Evolutionary conservation across 2,888 invertebrate species (phyloP).

Genomic region (Achlya flavicornis): DNA sequence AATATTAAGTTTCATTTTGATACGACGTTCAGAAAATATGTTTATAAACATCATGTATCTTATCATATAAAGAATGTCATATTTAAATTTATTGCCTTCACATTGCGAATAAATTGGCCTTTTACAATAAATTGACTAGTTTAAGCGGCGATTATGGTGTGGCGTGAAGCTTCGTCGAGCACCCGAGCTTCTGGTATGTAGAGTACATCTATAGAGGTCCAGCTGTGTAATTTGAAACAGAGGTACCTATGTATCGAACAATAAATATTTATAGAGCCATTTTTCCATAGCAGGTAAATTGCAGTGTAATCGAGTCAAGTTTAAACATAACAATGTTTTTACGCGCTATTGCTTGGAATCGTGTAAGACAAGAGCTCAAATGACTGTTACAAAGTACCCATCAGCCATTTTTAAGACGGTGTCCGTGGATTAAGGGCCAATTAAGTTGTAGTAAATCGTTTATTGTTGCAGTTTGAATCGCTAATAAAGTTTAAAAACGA

Average conservation of each 20-base stretch:
- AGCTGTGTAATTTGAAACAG: slow-evolving; percentile 63
- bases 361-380: slow-evolving; percentile 22
- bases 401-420: slow-evolving; percentile 50
- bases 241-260: slow-evolving; percentile 47
- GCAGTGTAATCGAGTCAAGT: slow-evolving; percentile 73
- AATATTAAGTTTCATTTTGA: not conserved
- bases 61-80: slow-evolving; percentile 9
- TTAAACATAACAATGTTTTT: slow-evolving; percentile 73
- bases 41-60: slow-evolving; percentile 7
- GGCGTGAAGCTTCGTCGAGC: slow-evolving; percentile 58
- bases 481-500: slow-evolving; percentile 55
- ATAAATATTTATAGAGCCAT: slow-evolving; percentile 80
- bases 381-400: slow-evolving; percentile 26
- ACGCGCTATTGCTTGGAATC: slow-evolving; percentile 38
- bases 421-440: slow-evolving; percentile 69
- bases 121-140: slow-evolving; percentile 50
- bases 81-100: slow-evolving; percentile 38
- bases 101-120: slow-evolving; percentile 34
- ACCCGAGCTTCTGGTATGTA: slow-evolving; percentile 51
- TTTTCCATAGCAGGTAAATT: slow-evolving; percentile 73
- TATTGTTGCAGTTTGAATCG: slow-evolving; percentile 61
- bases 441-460: slow-evolving; percentile 72
- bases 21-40: slow-evolving; percentile 17
- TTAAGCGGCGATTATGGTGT: slow-evolving; percentile 50
- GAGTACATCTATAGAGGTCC: slow-evolving; percentile 22